These are phyloP conservation scores for Sparidentex hasta DNA, from an alignment of 2,797 vertebrate genomes.

Conservation along the genomic window DNA sequence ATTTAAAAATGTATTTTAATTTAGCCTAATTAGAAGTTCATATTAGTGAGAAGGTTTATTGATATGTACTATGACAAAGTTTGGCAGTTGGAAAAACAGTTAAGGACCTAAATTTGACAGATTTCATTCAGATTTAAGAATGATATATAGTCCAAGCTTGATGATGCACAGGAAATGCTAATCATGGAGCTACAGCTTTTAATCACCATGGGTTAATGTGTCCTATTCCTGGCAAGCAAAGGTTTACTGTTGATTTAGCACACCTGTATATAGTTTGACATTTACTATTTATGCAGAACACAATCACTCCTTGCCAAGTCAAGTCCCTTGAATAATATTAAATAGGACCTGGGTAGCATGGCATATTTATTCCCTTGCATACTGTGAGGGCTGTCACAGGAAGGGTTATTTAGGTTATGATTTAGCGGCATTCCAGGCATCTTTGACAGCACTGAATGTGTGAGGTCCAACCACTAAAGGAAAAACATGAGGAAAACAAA, in stretches of 20 bases:
- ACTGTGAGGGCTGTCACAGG: conserved; percentile 48
- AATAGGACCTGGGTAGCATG: conserved; percentile 45
- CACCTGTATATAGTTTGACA: conserved; percentile 34
- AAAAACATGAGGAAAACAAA: conserved; percentile 31
- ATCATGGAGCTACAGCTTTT: background rate
- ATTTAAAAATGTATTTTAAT: no score
- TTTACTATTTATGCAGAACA: conserved; percentile 51
- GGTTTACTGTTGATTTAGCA: conserved; percentile 35
- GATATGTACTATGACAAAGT: background rate
- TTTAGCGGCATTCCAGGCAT: conserved; percentile 33
- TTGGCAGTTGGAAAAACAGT: background rate
- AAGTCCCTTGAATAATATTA: conserved; percentile 49
- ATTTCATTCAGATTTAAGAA: background rate
- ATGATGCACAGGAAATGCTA: background rate
- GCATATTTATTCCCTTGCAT: conserved; percentile 44
- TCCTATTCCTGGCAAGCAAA: conserved; percentile 22
- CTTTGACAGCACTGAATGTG: conserved; percentile 29
- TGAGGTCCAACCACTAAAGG: conserved; percentile 13
- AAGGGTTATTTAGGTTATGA: conserved; percentile 42
- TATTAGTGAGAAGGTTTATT: no score
- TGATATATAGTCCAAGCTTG: background rate
- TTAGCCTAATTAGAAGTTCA: no score
- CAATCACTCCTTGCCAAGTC: conserved; percentile 38
- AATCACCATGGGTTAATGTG: conserved; percentile 5
- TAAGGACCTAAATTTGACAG: background rate